These are phyloP conservation scores for Artibeus jamaicensis DNA, from an alignment of 2,797 vertebrate species.

Conservation along the genomic window DNA sequence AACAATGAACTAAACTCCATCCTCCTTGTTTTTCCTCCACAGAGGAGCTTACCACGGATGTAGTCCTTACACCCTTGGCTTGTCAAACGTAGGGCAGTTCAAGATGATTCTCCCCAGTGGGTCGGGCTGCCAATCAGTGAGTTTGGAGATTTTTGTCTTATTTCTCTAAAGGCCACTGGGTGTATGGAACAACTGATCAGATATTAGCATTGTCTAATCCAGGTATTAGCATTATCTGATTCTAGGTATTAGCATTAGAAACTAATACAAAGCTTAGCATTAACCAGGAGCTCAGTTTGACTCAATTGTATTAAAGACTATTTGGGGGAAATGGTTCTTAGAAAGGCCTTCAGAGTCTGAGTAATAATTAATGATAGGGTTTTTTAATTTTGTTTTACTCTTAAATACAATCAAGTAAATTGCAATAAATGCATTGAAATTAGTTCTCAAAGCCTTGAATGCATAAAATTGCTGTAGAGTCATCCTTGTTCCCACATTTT, in stretches of 20 bases:
- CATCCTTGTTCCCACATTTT: neutral
- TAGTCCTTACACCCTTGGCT: conserved; percentile 87
- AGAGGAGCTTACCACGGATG: conserved; percentile 95
- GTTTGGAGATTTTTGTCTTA: conserved; percentile 58
- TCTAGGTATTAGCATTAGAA: neutral
- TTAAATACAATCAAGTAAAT: conserved; percentile 31
- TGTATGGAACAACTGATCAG: neutral
- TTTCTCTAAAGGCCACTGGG: neutral
- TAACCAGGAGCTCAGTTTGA: neutral
- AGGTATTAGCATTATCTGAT: neutral
- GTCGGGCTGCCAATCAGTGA: conserved; percentile 90
- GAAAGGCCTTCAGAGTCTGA: conserved; percentile 1
- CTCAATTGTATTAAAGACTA: neutral
- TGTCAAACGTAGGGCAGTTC: conserved; percentile 87
- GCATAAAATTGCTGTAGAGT: neutral
- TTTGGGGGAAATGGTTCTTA: neutral
- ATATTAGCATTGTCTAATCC: neutral
- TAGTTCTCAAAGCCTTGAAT: neutral
- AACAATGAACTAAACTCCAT: neutral
- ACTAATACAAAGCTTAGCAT: neutral
- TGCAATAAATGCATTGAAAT: neutral
- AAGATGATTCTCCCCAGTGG: conserved; percentile 87
- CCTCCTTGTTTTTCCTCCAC: conserved; percentile 61
- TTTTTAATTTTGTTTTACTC: neutral
- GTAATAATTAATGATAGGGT: neutral